Evolutionary conservation across 2,113 vertebrate genomes (phyloP).

Genomic region (Oostethus manadensis): DNA sequence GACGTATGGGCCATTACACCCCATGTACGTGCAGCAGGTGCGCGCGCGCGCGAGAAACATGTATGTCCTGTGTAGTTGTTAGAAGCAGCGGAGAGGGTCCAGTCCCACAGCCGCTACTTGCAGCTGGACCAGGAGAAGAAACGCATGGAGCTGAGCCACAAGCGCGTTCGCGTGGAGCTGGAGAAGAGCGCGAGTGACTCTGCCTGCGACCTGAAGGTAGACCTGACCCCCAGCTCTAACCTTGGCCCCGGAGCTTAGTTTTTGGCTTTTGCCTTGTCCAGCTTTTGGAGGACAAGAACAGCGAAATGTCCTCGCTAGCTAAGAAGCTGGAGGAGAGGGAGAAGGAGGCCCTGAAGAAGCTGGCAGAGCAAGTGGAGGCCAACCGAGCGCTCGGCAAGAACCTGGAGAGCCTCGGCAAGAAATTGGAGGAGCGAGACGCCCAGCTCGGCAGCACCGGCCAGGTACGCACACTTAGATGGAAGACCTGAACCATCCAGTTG

Average conservation of each 20-base stretch:
- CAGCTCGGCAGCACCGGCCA: conserved; percentile 75
- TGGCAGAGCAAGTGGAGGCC: conserved; percentile 78
- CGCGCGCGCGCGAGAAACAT: too few species aligned
- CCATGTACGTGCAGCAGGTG: not conserved
- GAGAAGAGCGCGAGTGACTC: conserved; percentile 82
- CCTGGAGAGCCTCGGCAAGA: conserved; percentile 75
- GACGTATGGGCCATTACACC: conserved; percentile 68
- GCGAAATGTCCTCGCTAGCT: conserved; percentile 80
- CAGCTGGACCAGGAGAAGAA: conserved; percentile 91
- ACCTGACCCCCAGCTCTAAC: not conserved
- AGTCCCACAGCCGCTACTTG: conserved; percentile 78
- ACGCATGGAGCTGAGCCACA: conserved; percentile 95
- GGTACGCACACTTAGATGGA: conserved; percentile 75
- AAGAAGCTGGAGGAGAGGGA: conserved; percentile 83
- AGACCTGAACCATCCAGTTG: too few species aligned
- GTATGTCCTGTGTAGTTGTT: conserved; percentile 70
- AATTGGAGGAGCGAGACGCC: conserved; percentile 79
- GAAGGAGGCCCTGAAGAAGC: conserved; percentile 64
- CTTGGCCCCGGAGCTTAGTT: too few species aligned
- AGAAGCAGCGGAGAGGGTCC: conserved; percentile 83
- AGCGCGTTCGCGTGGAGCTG: conserved; percentile 88
- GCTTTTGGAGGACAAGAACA: conserved; percentile 86
- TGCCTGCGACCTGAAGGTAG: conserved; percentile 85
- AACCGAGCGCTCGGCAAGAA: conserved; percentile 73
- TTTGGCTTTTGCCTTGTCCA: conserved; percentile 35